Conservation (phyloP, 2,113 vertebrate genomes). For the Sturnus vulgaris region DNA sequence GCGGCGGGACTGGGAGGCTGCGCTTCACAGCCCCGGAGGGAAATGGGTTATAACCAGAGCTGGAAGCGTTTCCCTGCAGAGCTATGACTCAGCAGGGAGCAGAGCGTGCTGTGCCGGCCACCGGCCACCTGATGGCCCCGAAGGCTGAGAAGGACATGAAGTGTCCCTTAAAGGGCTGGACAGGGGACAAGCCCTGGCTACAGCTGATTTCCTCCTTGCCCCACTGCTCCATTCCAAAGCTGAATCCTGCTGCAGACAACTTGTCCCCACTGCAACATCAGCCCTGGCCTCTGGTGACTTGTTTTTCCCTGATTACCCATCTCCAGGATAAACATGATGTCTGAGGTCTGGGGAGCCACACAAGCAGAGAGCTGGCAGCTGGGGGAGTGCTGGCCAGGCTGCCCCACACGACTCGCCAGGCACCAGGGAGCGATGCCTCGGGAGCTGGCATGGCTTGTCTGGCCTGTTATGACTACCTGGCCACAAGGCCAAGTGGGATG, state of each 20-base stretch:
- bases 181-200: neutral
- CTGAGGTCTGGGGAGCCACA: neutral
- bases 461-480: constrained; percentile 54
- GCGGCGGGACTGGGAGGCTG: neutral
- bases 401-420: neutral
- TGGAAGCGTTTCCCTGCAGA: constrained; percentile 16
- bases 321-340: neutral
- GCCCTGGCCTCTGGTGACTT: neutral
- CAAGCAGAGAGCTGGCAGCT: neutral
- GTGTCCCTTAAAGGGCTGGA: neutral
- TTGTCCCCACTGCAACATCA: neutral
- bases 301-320: constrained; percentile 9
- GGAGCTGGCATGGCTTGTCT: neutral
- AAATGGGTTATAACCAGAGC: constrained; percentile 22
- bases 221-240: neutral
- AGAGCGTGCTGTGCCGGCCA: constrained; percentile 25
- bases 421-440: neutral
- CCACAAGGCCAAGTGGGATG: constrained; percentile 42
- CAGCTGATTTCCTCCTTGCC: neutral
- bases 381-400: neutral
- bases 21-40: neutral
- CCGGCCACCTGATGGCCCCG: constrained; percentile 58
- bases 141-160: constrained; percentile 30
- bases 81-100: constrained; percentile 29
- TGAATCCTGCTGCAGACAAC: neutral